phyloP scores from a whole-genome alignment of 2,797 vertebrate genomes.

The Selene dorsalis region DNA sequence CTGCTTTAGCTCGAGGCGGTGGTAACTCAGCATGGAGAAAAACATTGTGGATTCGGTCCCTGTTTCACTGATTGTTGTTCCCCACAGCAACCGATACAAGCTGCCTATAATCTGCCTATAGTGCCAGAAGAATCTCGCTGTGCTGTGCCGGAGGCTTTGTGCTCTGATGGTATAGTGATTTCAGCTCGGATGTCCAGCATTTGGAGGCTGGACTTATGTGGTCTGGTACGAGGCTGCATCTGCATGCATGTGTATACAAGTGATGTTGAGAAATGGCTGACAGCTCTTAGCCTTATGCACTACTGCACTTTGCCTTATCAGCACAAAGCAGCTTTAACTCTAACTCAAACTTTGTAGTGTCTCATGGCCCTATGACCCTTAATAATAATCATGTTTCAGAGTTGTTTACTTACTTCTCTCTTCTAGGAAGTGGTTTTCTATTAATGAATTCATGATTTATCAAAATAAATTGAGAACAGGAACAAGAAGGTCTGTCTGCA shows the following conservation, averaged over 20 bases:
- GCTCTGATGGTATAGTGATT: conserved; percentile 10
- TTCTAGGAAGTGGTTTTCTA: neutral
- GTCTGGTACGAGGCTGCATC: conserved; percentile 8
- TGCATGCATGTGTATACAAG: neutral
- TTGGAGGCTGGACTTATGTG: neutral
- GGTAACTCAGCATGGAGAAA: conserved; percentile 9
- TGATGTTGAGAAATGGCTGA: conserved; percentile 1
- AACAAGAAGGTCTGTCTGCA: no score
- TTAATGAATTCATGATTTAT: neutral
- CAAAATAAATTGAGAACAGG: neutral
- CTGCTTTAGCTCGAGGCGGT: neutral
- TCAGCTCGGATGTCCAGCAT: neutral
- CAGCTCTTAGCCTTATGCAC: neutral
- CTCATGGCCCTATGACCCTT: neutral
- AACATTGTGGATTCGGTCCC: conserved; percentile 3
- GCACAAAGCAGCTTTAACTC: neutral
- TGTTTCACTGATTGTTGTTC: conserved; percentile 24
- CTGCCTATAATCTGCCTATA: conserved; percentile 18
- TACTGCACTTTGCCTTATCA: neutral
- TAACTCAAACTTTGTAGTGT: neutral
- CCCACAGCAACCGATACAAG: conserved; percentile 25
- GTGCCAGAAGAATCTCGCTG: neutral
- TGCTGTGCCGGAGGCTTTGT: conserved; percentile 8
- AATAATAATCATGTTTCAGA: neutral
- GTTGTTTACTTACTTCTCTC: neutral